Evolutionary conservation across 30 jellyfish, hydroid and myxozoan genomes (phyloP), one percentile per base, ranked within the genome.

Genomic region (Cassiopea xamachana): DNA sequence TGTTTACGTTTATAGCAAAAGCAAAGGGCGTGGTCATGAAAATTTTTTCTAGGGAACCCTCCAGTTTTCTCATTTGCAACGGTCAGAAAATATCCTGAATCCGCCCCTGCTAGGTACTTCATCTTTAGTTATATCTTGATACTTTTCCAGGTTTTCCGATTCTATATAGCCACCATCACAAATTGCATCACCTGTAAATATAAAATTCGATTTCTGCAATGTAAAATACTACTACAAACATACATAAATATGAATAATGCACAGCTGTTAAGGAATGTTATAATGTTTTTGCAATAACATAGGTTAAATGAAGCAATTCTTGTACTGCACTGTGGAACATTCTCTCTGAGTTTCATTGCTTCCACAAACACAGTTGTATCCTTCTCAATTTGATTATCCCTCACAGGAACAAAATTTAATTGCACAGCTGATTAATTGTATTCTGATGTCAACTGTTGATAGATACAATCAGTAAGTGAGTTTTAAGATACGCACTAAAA

Each of bases 91-190:
- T 27, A 27, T 27, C 39, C 39, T 27, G 39, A 27, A 27, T 27
- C 39, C 39, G 39, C 39, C 39, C 39, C 39, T 27, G 46, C n/a
- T 51, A 50, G 64, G 77, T 39, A 80, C 46, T 49, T 80, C 79
- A 39, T 80, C 61, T 44, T 80, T 83, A 50, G 77, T 80, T 59
- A 80, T 7, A 60, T 83, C 79, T 16, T 80, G 79, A 60, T 50
- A 80, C 64, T 50, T 60, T 51, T 60, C 89, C 55, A 47, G 64
- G 89, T 80, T 17, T 59, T 80, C 89, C 89, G 84, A 80, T 12
- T 80, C 19, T 14, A 60, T 27, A 49, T 51, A 50, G 89, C 89
- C 83, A 50, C 79, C 89, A 80, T 80, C 89, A 80, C 89, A 80
- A 80, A 80, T 80, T 19, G 79, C 84, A 80, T 80, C 89, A 39